Conservation (phyloP, 1,140 invertebrate species). For the Drosophila pseudoananassae region DNA sequence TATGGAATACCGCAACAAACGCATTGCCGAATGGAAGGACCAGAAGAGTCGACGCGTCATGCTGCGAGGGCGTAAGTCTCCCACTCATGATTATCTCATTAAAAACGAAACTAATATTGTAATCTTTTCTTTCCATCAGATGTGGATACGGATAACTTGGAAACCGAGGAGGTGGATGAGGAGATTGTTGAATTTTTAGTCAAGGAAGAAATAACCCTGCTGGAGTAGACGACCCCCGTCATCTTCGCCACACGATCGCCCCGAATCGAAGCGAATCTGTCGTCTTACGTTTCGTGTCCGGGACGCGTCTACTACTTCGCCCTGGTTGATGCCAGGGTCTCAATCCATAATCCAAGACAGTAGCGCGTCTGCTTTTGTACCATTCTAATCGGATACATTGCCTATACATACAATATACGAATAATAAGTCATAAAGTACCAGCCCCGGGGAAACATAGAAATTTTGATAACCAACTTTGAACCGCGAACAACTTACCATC, state of each 20-base stretch:
- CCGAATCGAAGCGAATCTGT: constrained; percentile 45
- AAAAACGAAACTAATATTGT: background rate
- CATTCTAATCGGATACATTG: constrained; percentile 40
- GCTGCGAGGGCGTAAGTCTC: constrained; percentile 92
- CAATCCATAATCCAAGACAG: constrained; percentile 18
- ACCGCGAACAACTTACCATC: constrained; percentile 47
- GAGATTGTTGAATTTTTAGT: constrained; percentile 99
- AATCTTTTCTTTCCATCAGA: constrained; percentile 86
- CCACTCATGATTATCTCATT: background rate
- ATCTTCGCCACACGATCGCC: constrained; percentile 17
- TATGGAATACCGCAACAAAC: constrained; percentile 91
- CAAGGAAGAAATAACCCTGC: constrained; percentile 95
- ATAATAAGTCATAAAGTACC: constrained; percentile 53
- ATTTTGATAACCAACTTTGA: constrained; percentile 19
- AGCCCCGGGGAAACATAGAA: constrained; percentile 14
- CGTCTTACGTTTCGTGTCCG: constrained; percentile 48
- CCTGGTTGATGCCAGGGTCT: constrained; percentile 48
- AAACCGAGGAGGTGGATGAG: constrained; percentile 95
- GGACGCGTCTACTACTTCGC: constrained; percentile 31
- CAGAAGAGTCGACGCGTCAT: constrained; percentile 92
- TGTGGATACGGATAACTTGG: constrained; percentile 95
- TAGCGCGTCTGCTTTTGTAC: constrained; percentile 48
- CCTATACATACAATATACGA: constrained; percentile 48
- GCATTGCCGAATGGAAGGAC: constrained; percentile 89
- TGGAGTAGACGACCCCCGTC: constrained; percentile 85